phyloP scores from a whole-genome alignment of 2,797 vertebrate species.

The Leuciscus waleckii region DNA sequence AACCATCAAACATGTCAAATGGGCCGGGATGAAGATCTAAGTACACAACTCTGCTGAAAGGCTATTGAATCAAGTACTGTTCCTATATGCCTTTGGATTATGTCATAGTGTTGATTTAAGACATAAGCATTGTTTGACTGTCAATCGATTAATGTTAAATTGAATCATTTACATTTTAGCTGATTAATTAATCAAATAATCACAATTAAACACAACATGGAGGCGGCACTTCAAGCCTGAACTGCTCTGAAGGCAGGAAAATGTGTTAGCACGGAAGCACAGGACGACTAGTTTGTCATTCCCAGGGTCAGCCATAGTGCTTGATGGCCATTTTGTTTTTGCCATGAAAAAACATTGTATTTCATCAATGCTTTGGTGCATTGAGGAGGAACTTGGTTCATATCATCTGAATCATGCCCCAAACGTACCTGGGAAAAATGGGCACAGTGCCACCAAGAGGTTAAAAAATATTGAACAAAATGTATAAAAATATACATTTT shows the following conservation, averaged over 20 bases:
- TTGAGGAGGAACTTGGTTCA: not conserved
- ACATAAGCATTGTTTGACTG: not conserved
- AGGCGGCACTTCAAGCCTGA: not conserved
- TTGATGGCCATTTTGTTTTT: not conserved
- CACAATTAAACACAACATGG: not conserved
- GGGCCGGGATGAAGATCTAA: not conserved
- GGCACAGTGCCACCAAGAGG: not conserved
- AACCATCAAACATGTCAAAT: conserved; percentile 10
- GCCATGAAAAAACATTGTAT: too few species aligned
- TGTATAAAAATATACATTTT: not conserved
- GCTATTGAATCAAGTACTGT: not conserved
- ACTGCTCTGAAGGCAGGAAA: not conserved
- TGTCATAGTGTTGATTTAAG: not conserved
- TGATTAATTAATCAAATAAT: not conserved
- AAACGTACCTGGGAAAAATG: not conserved
- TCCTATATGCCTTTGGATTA: not conserved
- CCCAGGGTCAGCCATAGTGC: not conserved
- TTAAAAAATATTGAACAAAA: not conserved
- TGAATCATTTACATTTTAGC: not conserved
- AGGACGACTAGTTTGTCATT: not conserved
- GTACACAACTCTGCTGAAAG: not conserved
- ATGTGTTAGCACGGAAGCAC: not conserved
- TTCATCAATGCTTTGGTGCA: not conserved
- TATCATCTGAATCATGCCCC: not conserved
- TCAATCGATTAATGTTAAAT: not conserved